A percentile compares a stretch with the other conserved stretches of the same genome.
These are phyloP conservation scores for Nymphicus hollandicus DNA, from an alignment of 2,113 vertebrate genomes.

Conservation along the genomic window DNA sequence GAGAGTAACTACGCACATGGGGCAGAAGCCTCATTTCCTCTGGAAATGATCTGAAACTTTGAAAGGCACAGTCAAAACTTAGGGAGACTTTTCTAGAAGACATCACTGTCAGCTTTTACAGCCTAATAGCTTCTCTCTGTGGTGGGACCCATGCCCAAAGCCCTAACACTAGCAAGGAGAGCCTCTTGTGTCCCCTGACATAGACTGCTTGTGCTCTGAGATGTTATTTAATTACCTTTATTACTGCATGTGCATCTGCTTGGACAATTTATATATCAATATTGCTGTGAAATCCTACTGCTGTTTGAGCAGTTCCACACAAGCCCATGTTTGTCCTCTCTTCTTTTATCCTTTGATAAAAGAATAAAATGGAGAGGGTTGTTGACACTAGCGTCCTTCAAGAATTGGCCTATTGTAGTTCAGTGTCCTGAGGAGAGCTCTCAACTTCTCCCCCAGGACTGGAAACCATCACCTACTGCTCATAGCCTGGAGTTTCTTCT, in stretches of 20 bases:
- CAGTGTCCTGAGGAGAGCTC: background rate
- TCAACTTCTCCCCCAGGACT: background rate
- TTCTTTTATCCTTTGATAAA: background rate
- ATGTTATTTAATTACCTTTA: background rate
- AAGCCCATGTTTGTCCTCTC: background rate
- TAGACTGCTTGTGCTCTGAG: background rate
- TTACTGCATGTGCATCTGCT: no score
- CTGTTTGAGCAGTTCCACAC: background rate
- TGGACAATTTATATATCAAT: background rate
- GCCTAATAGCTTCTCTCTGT: background rate
- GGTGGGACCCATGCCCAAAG: background rate
- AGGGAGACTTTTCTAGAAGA: background rate
- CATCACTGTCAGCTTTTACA: background rate
- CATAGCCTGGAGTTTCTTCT: background rate
- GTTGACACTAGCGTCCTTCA: background rate
- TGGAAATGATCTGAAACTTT: background rate
- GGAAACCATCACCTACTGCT: background rate
- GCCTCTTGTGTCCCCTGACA: fast-evolving
- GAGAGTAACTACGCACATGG: background rate
- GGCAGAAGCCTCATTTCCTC: conserved; percentile 40
- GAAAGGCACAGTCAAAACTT: background rate
- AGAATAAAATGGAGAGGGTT: background rate
- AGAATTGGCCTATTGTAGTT: background rate
- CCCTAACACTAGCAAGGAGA: background rate
- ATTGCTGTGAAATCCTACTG: background rate